Base-by-base conservation (phyloP, 2,888 invertebrate species). In the Osmoderma eremita region DNA sequence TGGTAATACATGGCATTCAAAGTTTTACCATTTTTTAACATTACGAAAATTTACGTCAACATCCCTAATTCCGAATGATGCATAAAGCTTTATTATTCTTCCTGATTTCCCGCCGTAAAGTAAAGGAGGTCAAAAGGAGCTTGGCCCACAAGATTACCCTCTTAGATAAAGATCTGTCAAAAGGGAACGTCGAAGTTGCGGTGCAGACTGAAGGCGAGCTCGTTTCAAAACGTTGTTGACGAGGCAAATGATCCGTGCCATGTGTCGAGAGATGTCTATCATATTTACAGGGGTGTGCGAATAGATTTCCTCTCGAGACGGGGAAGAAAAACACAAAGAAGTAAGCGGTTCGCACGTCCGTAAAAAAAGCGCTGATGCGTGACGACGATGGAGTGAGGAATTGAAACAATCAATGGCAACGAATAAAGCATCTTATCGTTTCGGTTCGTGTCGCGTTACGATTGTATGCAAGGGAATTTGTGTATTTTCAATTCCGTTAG, bases 311-410 rank as follows among this genome's bases (percentile, higher is more conserved):
- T 61, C 36, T n/a, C 13, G 45, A 30, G 4, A 8, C 17, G 17
- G 5, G 30, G 8, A 45, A 30, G 17, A 18, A 24, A 22, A 41
- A n/a, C n/a, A 17, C 24, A 61, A 61, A 24, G 45, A 61, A 30
- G 41, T 41, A 22, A 45, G 45, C 42, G 41, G 15, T 45, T 61
- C 45, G 58, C 58, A 61, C 58, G 58, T 61, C 41, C 58, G 58
- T 61, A 61, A 61, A 38, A 51, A 61, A 61, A 61, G 45, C 58
- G 58, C 58, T 61, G 58, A 61, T 45, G 58, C 58, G 45, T 61
- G 58, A 45, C 45, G 58, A 30, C 30, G 58, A 61, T 45, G 58
- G 58, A 45, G 30, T 61, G 58, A 61, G 58, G 58, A 61, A 61
- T 61, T 61, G 58, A 61, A 61, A 61, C 58, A 61, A 61, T 61